These are phyloP conservation scores for Vannuccia rotundouncinata DNA, from an alignment of 2,888 invertebrate species.

Conservation along the genomic window DNA sequence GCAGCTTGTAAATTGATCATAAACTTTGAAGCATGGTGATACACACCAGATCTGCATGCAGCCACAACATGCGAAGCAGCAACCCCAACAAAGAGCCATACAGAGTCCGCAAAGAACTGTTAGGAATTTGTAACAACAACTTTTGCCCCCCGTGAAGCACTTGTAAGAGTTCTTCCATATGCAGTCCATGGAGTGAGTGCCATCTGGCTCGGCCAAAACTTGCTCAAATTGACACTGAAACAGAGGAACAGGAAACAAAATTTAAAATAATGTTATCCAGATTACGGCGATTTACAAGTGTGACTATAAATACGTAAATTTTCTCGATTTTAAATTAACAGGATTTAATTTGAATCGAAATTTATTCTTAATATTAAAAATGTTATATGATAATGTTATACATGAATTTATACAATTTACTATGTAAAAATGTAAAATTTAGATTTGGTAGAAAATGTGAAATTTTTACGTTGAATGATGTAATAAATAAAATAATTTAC, in stretches of 20 bases:
- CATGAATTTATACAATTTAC: too few relatives aligned
- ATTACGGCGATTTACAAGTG: too few relatives aligned
- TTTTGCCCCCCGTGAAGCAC: constrained; percentile 65
- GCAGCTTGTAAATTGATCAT: constrained; percentile 65
- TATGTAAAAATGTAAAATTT: too few relatives aligned
- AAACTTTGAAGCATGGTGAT: constrained; percentile 64
- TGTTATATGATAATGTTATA: too few relatives aligned
- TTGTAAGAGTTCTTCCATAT: constrained; percentile 66
- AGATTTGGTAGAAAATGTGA: too few relatives aligned
- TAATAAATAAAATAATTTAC: too few relatives aligned
- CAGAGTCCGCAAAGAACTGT: constrained; percentile 65
- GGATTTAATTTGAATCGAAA: too few relatives aligned
- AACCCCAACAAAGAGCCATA: constrained; percentile 62
- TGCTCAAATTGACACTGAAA: constrained; percentile 57
- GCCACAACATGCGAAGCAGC: constrained; percentile 59
- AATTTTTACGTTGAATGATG: too few relatives aligned
- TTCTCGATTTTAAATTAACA: too few relatives aligned
- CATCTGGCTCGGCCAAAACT: constrained; percentile 44
- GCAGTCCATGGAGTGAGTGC: constrained; percentile 60
- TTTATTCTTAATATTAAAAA: too few relatives aligned
- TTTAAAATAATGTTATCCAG: not conserved
- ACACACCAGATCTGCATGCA: constrained; percentile 66
- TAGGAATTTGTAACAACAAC: constrained; percentile 66
- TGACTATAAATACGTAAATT: too few relatives aligned
- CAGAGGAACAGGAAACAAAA: not conserved